These are phyloP conservation scores for Papilio glaucus DNA, from an alignment of 1,140 invertebrate genomes.

Conservation along the genomic window DNA sequence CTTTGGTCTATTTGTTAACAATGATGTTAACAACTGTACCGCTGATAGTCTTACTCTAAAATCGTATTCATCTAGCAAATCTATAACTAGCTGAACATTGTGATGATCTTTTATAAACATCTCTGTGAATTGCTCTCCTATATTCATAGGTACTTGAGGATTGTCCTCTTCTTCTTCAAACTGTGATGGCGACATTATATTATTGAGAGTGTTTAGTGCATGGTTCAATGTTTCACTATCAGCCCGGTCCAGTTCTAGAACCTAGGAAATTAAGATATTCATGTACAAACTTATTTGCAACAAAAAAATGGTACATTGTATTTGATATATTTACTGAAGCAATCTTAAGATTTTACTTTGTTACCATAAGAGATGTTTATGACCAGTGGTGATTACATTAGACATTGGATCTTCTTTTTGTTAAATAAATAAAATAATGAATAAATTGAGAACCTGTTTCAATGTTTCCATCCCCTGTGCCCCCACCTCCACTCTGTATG, in stretches of 20 bases:
- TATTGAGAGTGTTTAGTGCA: constrained; percentile 95
- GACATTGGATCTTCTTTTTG: too few species aligned
- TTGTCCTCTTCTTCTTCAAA: constrained; percentile 92
- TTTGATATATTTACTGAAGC: too few species aligned
- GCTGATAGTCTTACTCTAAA: constrained; percentile 94
- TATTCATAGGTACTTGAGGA: constrained; percentile 85
- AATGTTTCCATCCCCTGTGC: constrained; percentile 96
- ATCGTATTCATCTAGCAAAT: constrained; percentile 97
- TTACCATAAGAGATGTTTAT: neutral
- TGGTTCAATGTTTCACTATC: constrained; percentile 97
- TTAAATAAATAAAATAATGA: too few species aligned
- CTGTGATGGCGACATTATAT: constrained; percentile 93
- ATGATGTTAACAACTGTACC: constrained; percentile 92
- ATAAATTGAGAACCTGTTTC: constrained; percentile 84
- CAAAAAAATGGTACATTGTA: too few species aligned
- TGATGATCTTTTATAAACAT: constrained; percentile 97
- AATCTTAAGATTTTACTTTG: neutral
- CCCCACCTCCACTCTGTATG: constrained; percentile 97
- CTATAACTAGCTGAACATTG: constrained; percentile 93
- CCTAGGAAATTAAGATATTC: constrained; percentile 50
- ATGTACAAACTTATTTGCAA: too few species aligned
- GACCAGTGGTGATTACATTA: too few species aligned
- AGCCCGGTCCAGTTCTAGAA: constrained; percentile 90
- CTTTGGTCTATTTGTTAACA: constrained; percentile 92
- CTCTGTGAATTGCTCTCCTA: constrained; percentile 98